Conservation (phyloP, 1,140 invertebrate species). For the Rhagoletis pomonella region DNA sequence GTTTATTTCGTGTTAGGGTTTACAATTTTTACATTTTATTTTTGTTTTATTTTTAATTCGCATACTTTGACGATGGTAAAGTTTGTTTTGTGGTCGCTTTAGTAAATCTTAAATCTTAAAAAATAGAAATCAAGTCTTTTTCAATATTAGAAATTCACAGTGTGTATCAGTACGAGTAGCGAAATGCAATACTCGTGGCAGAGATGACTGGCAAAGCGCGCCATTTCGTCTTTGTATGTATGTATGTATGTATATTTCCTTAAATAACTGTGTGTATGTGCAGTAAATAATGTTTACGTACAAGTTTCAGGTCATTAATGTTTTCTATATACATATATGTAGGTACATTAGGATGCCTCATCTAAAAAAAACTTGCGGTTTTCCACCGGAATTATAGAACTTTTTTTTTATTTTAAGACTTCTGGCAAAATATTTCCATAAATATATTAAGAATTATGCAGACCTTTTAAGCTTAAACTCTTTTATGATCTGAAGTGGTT, state of each 20-base stretch:
- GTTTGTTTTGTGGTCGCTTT: neutral
- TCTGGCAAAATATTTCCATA: too few relatives aligned
- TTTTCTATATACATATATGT: neutral
- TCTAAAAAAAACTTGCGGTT: too few relatives aligned
- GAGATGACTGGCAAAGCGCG: neutral
- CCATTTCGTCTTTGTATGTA: neutral
- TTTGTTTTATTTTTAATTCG: neutral
- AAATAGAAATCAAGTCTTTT: constrained; percentile 54
- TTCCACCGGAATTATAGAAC: too few relatives aligned
- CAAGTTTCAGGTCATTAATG: constrained; percentile 39
- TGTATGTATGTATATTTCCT: neutral
- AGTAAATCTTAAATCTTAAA: constrained; percentile 41
- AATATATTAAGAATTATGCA: too few relatives aligned
- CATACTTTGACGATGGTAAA: neutral
- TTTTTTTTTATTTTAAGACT: too few relatives aligned
- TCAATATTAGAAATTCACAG: constrained; percentile 44
- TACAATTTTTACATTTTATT: neutral
- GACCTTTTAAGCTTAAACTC: too few relatives aligned
- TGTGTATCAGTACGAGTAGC: constrained; percentile 17
- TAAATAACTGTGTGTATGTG: constrained; percentile 17
- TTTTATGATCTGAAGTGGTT: too few relatives aligned
- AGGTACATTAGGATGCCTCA: neutral
- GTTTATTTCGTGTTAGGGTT: neutral
- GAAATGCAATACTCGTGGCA: constrained; percentile 41
- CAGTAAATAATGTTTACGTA: neutral